Evolutionary conservation across 1,140 invertebrate species (phyloP).

Genomic region (Brachionus plicatilis): DNA sequence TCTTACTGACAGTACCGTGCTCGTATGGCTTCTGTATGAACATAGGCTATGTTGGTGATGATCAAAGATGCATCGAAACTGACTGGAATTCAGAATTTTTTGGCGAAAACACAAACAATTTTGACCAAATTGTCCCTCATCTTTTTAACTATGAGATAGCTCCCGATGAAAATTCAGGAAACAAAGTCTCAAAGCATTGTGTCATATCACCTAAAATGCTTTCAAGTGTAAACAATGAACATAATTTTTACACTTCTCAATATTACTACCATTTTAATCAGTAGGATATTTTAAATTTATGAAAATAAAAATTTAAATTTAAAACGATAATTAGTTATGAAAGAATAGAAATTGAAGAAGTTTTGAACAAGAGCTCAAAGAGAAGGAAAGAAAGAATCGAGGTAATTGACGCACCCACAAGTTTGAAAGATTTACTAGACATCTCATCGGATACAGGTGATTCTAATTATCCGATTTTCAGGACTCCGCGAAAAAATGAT

Average conservation of each 20-base stretch:
- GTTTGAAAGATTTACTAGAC: slow-evolving; percentile 3
- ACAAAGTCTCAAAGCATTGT: slow-evolving; percentile 28
- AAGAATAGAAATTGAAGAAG: slow-evolving; percentile 2
- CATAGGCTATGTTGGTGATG: slow-evolving; percentile 15
- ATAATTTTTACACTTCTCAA: not conserved
- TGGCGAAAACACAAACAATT: not conserved
- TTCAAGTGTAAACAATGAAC: not conserved
- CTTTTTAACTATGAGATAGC: slow-evolving; percentile 26
- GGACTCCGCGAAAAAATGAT: slow-evolving; percentile 2
- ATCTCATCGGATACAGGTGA: not conserved
- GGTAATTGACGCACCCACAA: not conserved
- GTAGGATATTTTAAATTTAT: not conserved
- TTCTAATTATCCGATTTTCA: not conserved
- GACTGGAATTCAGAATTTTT: slow-evolving; percentile 19
- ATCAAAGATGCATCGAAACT: not conserved
- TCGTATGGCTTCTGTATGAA: slow-evolving; percentile 32
- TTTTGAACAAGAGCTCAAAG: not conserved
- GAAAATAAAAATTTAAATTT: not conserved
- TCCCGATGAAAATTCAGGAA: not conserved
- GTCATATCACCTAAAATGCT: not conserved
- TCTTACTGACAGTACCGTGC: not conserved
- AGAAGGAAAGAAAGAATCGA: not conserved
- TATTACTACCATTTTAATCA: slow-evolving; percentile 30
- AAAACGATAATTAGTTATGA: not conserved
- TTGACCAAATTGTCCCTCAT: not conserved